phyloP scores from a whole-genome alignment of 2,113 vertebrate species.

The Mesoclemmys tuberculata region DNA sequence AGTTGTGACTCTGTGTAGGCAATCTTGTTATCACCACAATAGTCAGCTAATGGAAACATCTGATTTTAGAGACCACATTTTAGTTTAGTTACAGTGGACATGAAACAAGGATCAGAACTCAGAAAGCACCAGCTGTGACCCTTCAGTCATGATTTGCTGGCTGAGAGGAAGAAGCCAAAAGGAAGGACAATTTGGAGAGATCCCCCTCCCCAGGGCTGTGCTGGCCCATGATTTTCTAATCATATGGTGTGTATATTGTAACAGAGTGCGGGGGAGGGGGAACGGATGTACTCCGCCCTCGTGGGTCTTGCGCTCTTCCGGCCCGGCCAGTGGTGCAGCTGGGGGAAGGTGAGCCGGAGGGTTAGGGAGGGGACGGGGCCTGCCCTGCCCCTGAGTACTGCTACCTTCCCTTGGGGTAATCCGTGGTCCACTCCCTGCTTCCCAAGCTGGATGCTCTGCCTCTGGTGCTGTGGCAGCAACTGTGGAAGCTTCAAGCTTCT shows the following conservation, averaged over 20 bases:
- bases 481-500: too few species aligned
- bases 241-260: constrained; percentile 28
- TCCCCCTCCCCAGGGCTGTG: constrained; percentile 10
- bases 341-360: too few species aligned
- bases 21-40: not conserved
- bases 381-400: too few species aligned
- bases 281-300: too few species aligned
- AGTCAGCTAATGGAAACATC: not conserved
- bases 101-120: constrained; percentile 33
- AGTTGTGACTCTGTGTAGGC: not conserved
- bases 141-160: constrained; percentile 17
- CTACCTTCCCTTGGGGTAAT: too few species aligned
- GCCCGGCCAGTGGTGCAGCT: too few species aligned
- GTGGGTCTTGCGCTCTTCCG: too few species aligned
- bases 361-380: too few species aligned
- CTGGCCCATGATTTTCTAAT: constrained; percentile 49
- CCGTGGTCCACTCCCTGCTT: too few species aligned
- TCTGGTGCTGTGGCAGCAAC: too few species aligned
- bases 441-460: too few species aligned
- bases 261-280: too few species aligned
- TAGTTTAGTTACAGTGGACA: constrained; percentile 44
- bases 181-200: constrained; percentile 54
- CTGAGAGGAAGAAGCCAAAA: constrained; percentile 50
- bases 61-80: not conserved
- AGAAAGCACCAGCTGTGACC: constrained; percentile 44